Base-by-base conservation (phyloP, 2,888 invertebrate genomes). In the Polylopha cassiicola region DNA sequence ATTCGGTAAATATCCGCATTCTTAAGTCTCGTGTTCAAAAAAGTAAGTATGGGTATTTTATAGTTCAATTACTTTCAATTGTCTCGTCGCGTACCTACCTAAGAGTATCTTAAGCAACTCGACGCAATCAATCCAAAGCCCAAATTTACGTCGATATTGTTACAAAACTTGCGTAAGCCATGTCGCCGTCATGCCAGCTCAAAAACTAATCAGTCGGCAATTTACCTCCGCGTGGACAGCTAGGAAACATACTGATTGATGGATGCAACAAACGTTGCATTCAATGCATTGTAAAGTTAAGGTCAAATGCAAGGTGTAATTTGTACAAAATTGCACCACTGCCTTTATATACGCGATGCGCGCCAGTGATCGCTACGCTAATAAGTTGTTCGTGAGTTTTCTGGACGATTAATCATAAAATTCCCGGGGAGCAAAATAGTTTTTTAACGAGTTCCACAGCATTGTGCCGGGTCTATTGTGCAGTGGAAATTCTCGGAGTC, bases 401-500 rank as follows among this genome's bases (percentile, higher is more conserved):
- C 31, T 15, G 21, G 20, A 11, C 29, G 39, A 30, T 41, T 41
- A 41, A 37, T 44, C 13, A 17, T 36, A 47, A 47, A 44, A 38
- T 23, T 24, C 34, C 17, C 17, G 26, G 18, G 20, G 4, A 21
- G 29, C 37, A 37, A 30, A 18, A 30, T 23, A 31, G 32, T 32
- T 57, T 66, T 67, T 59, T 70, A 73, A 75, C 67, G 63, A 72
- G 70, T 61, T 65, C 53, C 47, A 44, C 46, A 53, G 58, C 53
- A 70, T 65, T 67, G 66, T 65, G 55, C 31, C 42, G 47, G 51
- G 30, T 47, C 57, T 48, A 67, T 72, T 74, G 73, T 73, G 56
- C 31, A 43, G n/a, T n/a, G 39, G 20, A 37, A 43, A 44, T 38
- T 43, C 36, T 42, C 34, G 41, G 26, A n/a, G 39, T 30, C 29